Evolutionary conservation across 92 coral and sea anemone species (phyloP).

Genomic region (Phenganax subtilis): DNA sequence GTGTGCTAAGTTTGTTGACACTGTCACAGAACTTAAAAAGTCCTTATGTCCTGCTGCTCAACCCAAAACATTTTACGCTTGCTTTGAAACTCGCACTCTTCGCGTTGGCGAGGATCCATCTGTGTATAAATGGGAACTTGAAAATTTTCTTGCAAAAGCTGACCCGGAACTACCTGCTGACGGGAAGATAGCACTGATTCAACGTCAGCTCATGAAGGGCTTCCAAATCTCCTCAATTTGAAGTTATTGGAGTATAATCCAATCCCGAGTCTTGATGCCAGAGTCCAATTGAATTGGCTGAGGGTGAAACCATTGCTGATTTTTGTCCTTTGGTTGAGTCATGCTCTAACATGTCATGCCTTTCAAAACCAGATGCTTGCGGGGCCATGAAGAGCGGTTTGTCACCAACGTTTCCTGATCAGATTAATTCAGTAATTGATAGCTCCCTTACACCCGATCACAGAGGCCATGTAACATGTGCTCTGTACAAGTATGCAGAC

Average conservation of each 20-base stretch:
- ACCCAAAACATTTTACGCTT: constrained; percentile 3
- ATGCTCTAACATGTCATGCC: not conserved
- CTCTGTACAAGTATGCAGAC: not conserved
- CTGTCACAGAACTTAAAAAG: not conserved
- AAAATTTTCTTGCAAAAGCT: constrained; percentile 12
- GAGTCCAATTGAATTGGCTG: constrained; percentile 31
- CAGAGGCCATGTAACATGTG: not conserved
- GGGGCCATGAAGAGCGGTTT: constrained; percentile 7
- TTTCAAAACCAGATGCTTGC: not conserved
- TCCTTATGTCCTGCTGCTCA: constrained; percentile 18
- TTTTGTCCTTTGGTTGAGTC: constrained; percentile 43
- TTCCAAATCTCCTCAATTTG: not conserved
- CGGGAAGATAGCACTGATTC: constrained; percentile 2
- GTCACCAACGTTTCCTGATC: not conserved
- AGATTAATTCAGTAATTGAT: constrained; percentile 7
- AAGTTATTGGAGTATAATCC: not conserved
- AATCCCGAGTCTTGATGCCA: not conserved
- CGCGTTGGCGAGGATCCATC: constrained; percentile 32
- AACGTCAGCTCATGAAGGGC: constrained; percentile 33
- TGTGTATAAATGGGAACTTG: constrained; percentile 28
- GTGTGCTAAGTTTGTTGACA: too few species aligned
- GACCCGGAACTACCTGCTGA: constrained; percentile 17
- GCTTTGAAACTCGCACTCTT: constrained; percentile 14
- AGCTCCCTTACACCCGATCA: not conserved
- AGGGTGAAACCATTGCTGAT: constrained; percentile 37